phyloP scores from a whole-genome alignment of 2,797 vertebrate genomes.

The Gymnodraco acuticeps region DNA sequence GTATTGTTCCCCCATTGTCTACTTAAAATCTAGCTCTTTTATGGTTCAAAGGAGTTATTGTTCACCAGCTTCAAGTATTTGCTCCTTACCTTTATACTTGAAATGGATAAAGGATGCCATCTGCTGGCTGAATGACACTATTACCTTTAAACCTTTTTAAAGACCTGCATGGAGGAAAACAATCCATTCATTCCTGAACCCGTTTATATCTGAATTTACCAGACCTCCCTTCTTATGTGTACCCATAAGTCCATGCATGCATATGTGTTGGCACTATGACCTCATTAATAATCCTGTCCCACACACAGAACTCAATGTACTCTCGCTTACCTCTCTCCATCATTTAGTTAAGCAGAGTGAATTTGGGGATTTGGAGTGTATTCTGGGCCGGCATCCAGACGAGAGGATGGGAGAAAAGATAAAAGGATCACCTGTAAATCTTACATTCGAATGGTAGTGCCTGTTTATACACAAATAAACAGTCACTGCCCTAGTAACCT shows the following conservation, averaged over 20 bases:
- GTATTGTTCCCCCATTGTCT: not conserved
- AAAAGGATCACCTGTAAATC: constrained; percentile 59
- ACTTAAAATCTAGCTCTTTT: constrained; percentile 7
- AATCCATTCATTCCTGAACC: not conserved
- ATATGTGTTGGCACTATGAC: constrained; percentile 3
- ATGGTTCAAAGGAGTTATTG: not conserved
- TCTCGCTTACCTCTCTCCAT: constrained; percentile 16
- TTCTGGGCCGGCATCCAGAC: constrained; percentile 56
- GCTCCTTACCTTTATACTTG: not conserved
- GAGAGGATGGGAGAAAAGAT: constrained; percentile 36
- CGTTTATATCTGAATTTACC: not conserved
- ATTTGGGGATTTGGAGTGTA: constrained; percentile 57
- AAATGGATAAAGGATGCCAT: constrained; percentile 42
- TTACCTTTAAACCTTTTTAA: constrained; percentile 7
- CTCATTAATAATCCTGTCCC: constrained; percentile 40
- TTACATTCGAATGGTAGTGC: constrained; percentile 42
- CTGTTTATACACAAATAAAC: constrained; percentile 56
- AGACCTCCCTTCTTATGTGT: not conserved
- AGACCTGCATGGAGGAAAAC: not conserved
- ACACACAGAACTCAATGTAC: not conserved
- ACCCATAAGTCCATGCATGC: not conserved
- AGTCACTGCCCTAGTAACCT: constrained; percentile 59
- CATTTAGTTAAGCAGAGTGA: constrained; percentile 49
- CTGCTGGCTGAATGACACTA: constrained; percentile 56
- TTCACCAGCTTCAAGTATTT: not conserved